These are phyloP conservation scores for Meriones psammophilus DNA, from an alignment of 2,797 vertebrate genomes.

Conservation along the genomic window DNA sequence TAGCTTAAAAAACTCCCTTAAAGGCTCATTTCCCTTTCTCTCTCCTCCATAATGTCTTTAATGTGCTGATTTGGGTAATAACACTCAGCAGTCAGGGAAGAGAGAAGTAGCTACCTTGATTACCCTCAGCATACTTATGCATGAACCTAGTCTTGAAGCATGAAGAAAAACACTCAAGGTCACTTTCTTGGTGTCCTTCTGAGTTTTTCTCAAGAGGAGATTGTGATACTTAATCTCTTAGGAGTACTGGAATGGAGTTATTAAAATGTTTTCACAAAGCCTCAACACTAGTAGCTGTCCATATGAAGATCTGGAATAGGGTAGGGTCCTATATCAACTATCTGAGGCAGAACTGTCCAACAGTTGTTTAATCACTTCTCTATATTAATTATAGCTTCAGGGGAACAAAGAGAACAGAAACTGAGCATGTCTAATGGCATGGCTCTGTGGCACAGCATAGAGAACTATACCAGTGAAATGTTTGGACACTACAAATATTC, in stretches of 20 bases:
- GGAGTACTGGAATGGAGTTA: constrained; percentile 41
- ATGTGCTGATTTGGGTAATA: constrained; percentile 70
- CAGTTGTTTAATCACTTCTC: constrained; percentile 73
- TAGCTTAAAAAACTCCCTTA: constrained; percentile 54
- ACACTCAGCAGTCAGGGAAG: constrained; percentile 47
- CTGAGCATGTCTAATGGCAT: constrained; percentile 33
- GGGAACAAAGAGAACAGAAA: not conserved
- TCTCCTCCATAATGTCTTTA: constrained; percentile 60
- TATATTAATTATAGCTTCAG: constrained; percentile 73
- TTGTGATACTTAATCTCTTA: not conserved
- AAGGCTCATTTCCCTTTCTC: constrained; percentile 66
- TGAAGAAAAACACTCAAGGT: constrained; percentile 55
- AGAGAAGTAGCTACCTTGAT: constrained; percentile 65
- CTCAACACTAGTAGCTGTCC: not conserved
- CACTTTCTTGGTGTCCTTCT: constrained; percentile 13
- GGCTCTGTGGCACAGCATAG: constrained; percentile 4
- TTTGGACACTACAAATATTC: constrained; percentile 59
- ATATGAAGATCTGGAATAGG: not conserved
- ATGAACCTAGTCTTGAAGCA: constrained; percentile 5
- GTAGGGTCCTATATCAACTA: not conserved
- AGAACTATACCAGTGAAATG: constrained; percentile 37
- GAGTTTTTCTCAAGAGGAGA: constrained; percentile 43
- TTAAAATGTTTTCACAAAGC: constrained; percentile 44
- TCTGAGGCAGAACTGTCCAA: constrained; percentile 54
- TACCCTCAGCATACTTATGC: constrained; percentile 14